Percentiles rank a stretch among this genome's conserved stretches.
These are phyloP conservation scores for Montipora efflorescens DNA, from an alignment of 64 coral and sea anemone genomes.

Conservation along the genomic window DNA sequence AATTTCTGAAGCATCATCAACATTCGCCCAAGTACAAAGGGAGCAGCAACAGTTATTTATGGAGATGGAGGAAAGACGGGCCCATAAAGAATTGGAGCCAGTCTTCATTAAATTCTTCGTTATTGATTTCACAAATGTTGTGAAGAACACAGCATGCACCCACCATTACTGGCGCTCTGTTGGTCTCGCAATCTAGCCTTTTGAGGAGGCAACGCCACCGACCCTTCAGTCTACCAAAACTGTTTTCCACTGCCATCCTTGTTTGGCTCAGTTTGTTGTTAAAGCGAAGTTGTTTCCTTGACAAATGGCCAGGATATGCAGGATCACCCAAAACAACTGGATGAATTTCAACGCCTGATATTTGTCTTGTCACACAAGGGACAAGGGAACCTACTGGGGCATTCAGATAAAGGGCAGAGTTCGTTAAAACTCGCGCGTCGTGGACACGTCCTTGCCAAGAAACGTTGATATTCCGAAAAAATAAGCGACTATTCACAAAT, in stretches of 20 bases:
- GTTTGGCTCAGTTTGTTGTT: background rate
- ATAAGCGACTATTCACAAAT: background rate
- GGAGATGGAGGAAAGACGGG: background rate
- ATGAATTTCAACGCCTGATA: background rate
- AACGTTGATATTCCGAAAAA: slow-evolving; percentile 21
- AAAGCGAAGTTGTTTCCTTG: background rate
- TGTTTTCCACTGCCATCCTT: slow-evolving; percentile 1
- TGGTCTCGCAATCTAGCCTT: slow-evolving; percentile 22
- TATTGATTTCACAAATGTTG: background rate
- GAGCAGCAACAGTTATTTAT: background rate
- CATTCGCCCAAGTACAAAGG: slow-evolving; percentile 5
- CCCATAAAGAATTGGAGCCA: slow-evolving; percentile 8
- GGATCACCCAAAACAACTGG: background rate
- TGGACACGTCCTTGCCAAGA: slow-evolving; percentile 28
- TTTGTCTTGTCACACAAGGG: slow-evolving; percentile 8
- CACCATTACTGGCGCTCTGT: slow-evolving; percentile 13
- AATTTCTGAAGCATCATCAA: slow-evolving; percentile 24
- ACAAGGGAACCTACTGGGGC: slow-evolving; percentile 18
- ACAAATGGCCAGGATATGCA: background rate
- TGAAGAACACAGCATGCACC: slow-evolving; percentile 29
- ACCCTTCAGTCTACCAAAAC: slow-evolving; percentile 15
- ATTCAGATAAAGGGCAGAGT: slow-evolving; percentile 3
- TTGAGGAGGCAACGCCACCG: slow-evolving; percentile 21
- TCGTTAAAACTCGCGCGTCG: background rate
- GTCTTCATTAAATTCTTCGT: background rate